Base-by-base conservation (phyloP, 2,888 invertebrate species). In the Erebia palarica region DNA sequence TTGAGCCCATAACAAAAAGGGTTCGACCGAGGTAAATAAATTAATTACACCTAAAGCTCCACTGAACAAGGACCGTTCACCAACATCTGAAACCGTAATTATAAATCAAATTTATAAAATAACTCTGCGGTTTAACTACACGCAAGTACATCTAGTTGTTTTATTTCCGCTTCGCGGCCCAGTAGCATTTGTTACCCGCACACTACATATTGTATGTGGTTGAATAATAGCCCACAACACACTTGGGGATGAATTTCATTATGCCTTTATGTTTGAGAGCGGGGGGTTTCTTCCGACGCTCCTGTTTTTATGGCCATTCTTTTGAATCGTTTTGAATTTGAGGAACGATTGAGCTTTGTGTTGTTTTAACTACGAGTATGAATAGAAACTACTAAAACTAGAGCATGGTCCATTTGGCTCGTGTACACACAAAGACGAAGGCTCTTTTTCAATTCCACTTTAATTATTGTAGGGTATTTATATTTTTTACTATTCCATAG, bases 201-300 rank as follows among this genome's bases (percentile, higher is more conserved):
- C 86, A 88, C 87, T 90, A 89, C 90, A 91, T 91, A 90, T 89
- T 90, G 89, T 91, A 87, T 86, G 90, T 80, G 86, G 87, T 82
- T 90, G 91, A 91, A 90, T 91, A 92, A 92, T 90, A 89, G 85
- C 81, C 86, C 84, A 84, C 86, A 87, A 88, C 88, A 89, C 91
- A 88, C 91, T 84, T 81, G 91, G 90, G 91, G 87, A 91, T 92
- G 88, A 89, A 92, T 92, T 91, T 92, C 89, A 92, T 92, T 91
- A 90, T 82, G 86, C 87, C 87, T 89, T 88, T 86, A 87, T 85
- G 86, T 86, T 86, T 83, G 83, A 82, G 81, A 84, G 84, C 84
- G 83, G 82, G 85, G 83, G 73, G 86, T 85, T 88, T 87, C 86
- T 87, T 86, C 86, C 84, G 81, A 82, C 80, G 78, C 79, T 77